A percentile compares a stretch with the other conserved stretches of the same genome.
Conservation (phyloP, 23 tunicate species). For the Styela clava region DNA sequence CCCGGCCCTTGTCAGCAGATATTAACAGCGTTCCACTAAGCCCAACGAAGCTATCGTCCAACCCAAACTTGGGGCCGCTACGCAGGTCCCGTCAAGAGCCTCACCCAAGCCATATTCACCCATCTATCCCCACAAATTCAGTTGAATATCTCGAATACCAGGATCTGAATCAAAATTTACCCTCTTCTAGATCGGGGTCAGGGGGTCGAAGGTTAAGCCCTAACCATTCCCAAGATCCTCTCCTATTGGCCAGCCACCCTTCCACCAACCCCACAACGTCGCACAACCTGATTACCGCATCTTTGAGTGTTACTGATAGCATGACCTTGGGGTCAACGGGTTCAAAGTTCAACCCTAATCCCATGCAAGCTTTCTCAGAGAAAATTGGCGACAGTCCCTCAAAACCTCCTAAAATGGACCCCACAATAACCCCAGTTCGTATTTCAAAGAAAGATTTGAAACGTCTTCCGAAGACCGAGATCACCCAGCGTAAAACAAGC, state of each 20-base stretch:
- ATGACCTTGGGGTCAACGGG: neutral
- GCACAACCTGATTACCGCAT: constrained; percentile 15
- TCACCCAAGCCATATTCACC: neutral
- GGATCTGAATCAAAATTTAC: constrained; percentile 10
- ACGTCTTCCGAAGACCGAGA: constrained; percentile 19
- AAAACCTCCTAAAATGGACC: constrained; percentile 15
- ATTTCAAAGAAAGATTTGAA: constrained; percentile 28
- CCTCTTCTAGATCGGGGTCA: neutral
- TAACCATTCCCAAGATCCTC: neutral
- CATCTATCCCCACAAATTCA: constrained; percentile 15
- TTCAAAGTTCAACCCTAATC: neutral
- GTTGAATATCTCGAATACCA: constrained; percentile 24
- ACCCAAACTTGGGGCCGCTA: constrained; percentile 3
- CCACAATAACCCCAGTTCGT: constrained; percentile 22
- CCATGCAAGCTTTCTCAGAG: neutral
- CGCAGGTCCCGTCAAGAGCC: constrained; percentile 22
- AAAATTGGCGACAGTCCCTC: neutral
- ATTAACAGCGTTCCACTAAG: neutral
- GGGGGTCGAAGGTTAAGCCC: constrained; percentile 18
- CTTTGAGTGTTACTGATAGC: neutral
- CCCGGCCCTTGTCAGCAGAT: neutral
- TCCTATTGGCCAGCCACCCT: neutral
- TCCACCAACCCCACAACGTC: neutral
- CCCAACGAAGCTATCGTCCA: neutral
- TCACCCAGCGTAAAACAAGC: constrained; percentile 22